A percentile compares a stretch with the other conserved stretches of the same genome.
phyloP scores from a whole-genome alignment of 1,140 invertebrate genomes.

The Drosophila ironensis region DNA sequence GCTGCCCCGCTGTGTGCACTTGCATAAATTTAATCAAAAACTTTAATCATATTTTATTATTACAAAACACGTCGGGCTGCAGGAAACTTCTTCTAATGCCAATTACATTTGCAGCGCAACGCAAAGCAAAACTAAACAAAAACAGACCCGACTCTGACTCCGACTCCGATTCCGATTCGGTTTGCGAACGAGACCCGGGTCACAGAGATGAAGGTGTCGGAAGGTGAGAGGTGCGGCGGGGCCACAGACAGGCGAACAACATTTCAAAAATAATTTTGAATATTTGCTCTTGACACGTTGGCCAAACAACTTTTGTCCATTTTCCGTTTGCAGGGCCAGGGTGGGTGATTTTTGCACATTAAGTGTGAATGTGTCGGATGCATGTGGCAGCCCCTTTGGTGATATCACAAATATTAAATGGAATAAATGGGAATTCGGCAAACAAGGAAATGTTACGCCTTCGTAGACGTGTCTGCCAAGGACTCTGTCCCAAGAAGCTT shows the following conservation, averaged over 20 bases:
- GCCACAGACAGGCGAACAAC: constrained; percentile 53
- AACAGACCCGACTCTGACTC: constrained; percentile 5
- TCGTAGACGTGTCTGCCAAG: constrained; percentile 54
- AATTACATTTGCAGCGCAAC: constrained; percentile 76
- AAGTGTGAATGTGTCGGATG: constrained; percentile 78
- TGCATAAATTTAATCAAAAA: constrained; percentile 81
- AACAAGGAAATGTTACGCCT: constrained; percentile 58
- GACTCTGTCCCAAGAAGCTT: constrained; percentile 38
- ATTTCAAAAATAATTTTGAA: constrained; percentile 80
- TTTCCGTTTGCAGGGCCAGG: not conserved
- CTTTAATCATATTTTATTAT: constrained; percentile 81
- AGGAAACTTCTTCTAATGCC: constrained; percentile 71
- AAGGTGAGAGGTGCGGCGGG: constrained; percentile 13
- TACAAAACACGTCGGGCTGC: constrained; percentile 73
- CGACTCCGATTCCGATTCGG: not conserved
- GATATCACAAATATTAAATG: constrained; percentile 52
- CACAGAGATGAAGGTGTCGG: not conserved
- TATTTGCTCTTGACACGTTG: constrained; percentile 79
- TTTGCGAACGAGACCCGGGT: not conserved
- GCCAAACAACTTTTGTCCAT: constrained; percentile 45
- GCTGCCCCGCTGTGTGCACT: constrained; percentile 49
- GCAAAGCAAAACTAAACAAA: constrained; percentile 76
- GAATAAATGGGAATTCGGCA: constrained; percentile 13
- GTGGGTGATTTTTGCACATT: constrained; percentile 49
- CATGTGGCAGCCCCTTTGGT: constrained; percentile 61